phyloP scores from a whole-genome alignment of 2,113 vertebrate genomes.

The Alligator mississippiensis region DNA sequence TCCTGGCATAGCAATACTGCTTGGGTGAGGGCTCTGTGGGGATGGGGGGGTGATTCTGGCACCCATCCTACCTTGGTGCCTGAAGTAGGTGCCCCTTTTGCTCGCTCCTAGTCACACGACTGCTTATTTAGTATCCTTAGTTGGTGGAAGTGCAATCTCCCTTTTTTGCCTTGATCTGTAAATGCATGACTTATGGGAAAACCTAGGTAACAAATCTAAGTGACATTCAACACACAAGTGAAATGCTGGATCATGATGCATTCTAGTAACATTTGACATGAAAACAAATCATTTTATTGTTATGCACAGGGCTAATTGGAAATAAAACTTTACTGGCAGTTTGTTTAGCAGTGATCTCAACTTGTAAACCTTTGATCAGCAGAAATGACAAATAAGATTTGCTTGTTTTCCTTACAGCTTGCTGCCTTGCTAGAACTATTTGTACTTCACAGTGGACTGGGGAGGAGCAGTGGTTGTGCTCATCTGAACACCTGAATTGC shows the following conservation, averaged over 20 bases:
- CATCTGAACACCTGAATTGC: neutral
- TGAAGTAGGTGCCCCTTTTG: no score
- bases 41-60: no score
- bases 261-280: neutral
- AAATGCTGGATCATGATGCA: neutral
- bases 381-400: neutral
- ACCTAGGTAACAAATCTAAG: neutral
- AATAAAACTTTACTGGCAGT: neutral
- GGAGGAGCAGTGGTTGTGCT: neutral
- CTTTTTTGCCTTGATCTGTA: neutral
- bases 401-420: neutral
- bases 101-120: no score
- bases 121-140: neutral
- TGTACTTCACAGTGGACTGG: neutral
- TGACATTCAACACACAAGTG: neutral
- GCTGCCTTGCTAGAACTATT: neutral
- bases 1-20: no score
- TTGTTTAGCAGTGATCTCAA: neutral
- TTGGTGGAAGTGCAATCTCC: neutral
- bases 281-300: neutral
- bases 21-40: no score
- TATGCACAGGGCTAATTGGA: neutral
- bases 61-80: no score
- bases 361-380: neutral
- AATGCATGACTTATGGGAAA: neutral